Conservation (phyloP, 2,888 invertebrate genomes). For the Clivina fossor region DNA sequence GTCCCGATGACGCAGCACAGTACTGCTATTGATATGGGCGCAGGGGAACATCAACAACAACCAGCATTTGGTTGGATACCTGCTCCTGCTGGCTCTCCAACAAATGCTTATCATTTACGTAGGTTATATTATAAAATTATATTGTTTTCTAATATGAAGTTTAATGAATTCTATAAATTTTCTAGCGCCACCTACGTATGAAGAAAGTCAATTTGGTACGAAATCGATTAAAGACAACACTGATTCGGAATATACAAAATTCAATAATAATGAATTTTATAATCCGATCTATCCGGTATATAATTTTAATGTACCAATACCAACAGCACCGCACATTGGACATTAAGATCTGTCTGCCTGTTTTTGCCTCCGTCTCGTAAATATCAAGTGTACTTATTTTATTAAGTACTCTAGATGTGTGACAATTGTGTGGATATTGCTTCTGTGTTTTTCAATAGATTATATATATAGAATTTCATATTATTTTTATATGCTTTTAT, state of each 20-base stretch:
- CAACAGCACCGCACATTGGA: no score
- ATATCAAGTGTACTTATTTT: no score
- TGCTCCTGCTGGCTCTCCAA: conserved; percentile 44
- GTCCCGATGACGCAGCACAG: conserved; percentile 50
- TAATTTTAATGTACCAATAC: conserved; percentile 35
- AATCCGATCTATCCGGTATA: conserved; percentile 44
- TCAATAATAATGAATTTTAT: conserved; percentile 45
- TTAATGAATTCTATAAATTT: background rate
- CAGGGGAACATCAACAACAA: conserved; percentile 38
- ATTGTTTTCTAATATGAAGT: background rate
- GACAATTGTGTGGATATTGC: no score
- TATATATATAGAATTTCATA: no score
- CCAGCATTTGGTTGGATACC: conserved; percentile 41
- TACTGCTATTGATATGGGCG: conserved; percentile 30
- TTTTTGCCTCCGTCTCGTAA: no score
- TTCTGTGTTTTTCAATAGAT: no score
- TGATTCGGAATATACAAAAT: conserved; percentile 62
- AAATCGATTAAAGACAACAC: conserved; percentile 64
- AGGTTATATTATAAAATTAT: conserved; percentile 44
- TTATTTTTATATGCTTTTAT: no score
- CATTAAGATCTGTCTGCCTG: no score
- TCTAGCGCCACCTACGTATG: conserved; percentile 69
- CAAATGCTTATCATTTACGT: conserved; percentile 56
- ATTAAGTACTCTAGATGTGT: no score
- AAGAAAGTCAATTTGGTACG: conserved; percentile 62